Evolutionary conservation across 2,797 vertebrate genomes (phyloP).

Genomic region (Clarias laeviceps): DNA sequence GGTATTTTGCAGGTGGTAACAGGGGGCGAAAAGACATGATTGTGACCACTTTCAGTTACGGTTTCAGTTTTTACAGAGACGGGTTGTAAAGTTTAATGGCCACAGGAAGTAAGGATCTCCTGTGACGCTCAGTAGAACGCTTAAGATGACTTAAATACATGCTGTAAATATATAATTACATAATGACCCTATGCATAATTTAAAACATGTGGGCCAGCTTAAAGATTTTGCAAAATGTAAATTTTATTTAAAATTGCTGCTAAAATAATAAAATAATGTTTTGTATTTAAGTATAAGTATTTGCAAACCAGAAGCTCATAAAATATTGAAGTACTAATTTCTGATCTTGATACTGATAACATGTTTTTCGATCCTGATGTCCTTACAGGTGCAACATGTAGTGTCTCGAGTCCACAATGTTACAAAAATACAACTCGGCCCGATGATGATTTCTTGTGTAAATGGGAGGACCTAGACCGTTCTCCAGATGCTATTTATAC

Average conservation of each 20-base stretch:
- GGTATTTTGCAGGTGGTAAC: no score
- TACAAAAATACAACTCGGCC: conserved; percentile 33
- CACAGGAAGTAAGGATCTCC: no score
- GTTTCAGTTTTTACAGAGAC: no score
- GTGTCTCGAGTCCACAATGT: conserved; percentile 37
- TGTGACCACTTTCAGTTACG: no score
- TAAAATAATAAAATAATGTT: neutral
- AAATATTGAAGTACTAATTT: neutral
- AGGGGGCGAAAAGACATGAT: no score
- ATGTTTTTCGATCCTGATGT: neutral
- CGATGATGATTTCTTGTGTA: conserved; percentile 43
- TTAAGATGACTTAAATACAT: no score
- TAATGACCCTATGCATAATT: no score
- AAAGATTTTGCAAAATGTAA: neutral
- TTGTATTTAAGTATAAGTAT: no score
- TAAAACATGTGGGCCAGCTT: neutral
- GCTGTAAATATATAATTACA: neutral
- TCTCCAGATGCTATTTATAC: conserved; percentile 31
- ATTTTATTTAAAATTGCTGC: neutral
- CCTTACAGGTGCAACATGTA: conserved; percentile 35
- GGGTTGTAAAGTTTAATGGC: no score
- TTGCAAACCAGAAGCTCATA: neutral
- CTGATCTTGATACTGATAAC: neutral
- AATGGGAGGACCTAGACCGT: conserved; percentile 38
- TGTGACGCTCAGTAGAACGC: no score